Evolutionary conservation across 2,797 vertebrate species (phyloP).

Genomic region (Lithobates sylvaticus): DNA sequence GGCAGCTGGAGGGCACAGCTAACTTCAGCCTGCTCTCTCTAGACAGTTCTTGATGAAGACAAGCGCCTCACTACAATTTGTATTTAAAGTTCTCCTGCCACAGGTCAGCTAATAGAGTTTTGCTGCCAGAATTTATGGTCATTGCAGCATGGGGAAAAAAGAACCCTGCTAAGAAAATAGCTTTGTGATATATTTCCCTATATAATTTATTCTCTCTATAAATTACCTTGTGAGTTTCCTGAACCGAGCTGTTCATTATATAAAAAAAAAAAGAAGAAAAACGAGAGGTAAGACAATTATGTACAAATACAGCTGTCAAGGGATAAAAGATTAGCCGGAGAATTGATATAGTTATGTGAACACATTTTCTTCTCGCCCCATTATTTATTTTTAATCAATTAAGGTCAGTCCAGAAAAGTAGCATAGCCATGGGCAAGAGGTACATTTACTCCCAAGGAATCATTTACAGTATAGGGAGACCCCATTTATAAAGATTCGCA

Average conservation of each 20-base stretch:
- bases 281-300: slow-evolving; percentile 6
- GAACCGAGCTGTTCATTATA: slow-evolving; percentile 17
- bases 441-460: not conserved
- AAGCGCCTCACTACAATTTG: slow-evolving; percentile 32
- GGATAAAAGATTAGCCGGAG: not conserved
- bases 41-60: slow-evolving; percentile 18
- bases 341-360: not conserved
- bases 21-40: not conserved
- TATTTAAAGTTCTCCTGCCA: slow-evolving; percentile 36
- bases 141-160: slow-evolving; percentile 12
- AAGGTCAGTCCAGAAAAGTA: not conserved
- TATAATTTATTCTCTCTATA: slow-evolving; percentile 42
- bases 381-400: slow-evolving; percentile 7
- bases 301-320: slow-evolving; percentile 1
- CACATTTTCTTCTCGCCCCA: not conserved
- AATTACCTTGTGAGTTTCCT: slow-evolving; percentile 19
- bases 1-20: not conserved
- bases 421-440: not conserved
- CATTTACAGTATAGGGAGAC: not conserved
- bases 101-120: slow-evolving; percentile 54
- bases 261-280: not conserved
- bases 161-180: slow-evolving; percentile 36
- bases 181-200: slow-evolving; percentile 50
- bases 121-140: slow-evolving; percentile 25
- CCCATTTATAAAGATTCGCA: not conserved